Evolutionary conservation across 2,888 invertebrate species (phyloP).

Genomic region (Acanthosepion lycidas): DNA sequence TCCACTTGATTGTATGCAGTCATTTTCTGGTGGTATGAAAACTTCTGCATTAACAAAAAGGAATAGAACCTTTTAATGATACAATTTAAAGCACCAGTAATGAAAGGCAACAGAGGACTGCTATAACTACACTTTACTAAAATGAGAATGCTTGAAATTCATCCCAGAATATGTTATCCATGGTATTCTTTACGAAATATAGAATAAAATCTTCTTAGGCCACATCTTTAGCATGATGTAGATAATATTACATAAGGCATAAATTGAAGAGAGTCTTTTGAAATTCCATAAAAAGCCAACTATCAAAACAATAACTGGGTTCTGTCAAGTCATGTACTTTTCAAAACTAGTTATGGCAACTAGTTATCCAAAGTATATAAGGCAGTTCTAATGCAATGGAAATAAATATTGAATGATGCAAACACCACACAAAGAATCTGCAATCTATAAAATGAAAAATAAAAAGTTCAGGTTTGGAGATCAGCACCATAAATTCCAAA

Average conservation of each 20-base stretch:
- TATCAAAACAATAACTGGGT: neutral
- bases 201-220: slow-evolving; percentile 33
- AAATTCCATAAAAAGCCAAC: neutral
- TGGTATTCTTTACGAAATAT: neutral
- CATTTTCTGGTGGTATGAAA: neutral
- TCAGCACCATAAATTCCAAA: slow-evolving; percentile 21
- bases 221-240: neutral
- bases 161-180: neutral
- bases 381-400: slow-evolving; percentile 33
- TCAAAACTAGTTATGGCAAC: neutral
- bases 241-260: neutral
- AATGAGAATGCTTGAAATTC: neutral
- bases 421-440: neutral
- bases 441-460: neutral
- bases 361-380: neutral
- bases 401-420: slow-evolving; percentile 33
- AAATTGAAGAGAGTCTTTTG: neutral
- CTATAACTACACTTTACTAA: neutral
- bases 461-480: neutral
- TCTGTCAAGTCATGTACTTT: neutral
- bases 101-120: slow-evolving; percentile 9
- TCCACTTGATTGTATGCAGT: neutral
- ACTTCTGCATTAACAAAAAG: neutral
- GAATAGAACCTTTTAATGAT: neutral
- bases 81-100: neutral